These are phyloP conservation scores for Podargus strigoides DNA, from an alignment of 2,797 vertebrate species.

Conservation along the genomic window DNA sequence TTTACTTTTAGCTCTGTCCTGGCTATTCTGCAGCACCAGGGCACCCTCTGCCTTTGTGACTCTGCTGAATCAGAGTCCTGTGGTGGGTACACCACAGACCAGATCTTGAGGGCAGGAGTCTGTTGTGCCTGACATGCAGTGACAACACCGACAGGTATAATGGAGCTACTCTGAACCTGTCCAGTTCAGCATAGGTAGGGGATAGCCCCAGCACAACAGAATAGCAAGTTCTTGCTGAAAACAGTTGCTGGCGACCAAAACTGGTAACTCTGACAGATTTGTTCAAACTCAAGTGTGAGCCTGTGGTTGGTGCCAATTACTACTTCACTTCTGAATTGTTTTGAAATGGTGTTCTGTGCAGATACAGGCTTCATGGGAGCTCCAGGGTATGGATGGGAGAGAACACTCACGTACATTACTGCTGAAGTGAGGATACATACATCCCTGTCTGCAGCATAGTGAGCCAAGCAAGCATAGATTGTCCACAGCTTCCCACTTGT, in stretches of 20 bases:
- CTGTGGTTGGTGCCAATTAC: background rate
- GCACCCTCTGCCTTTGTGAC: background rate
- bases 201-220: background rate
- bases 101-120: background rate
- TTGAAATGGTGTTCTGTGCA: background rate
- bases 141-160: accelerated
- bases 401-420: background rate
- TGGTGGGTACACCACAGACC: background rate
- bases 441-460: accelerated
- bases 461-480: background rate
- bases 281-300: background rate
- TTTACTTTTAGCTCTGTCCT: background rate
- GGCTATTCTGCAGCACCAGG: background rate
- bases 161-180: background rate
- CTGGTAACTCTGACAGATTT: background rate
- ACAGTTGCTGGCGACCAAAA: background rate
- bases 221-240: background rate
- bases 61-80: background rate
- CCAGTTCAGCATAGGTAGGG: background rate
- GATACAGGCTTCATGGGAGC: background rate
- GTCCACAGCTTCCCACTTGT: background rate
- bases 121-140: background rate
- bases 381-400: background rate
- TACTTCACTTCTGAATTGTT: background rate
- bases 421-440: accelerated